These are phyloP conservation scores for Phaenicophaeus curvirostris DNA, from an alignment of 2,797 vertebrate genomes.

Conservation along the genomic window DNA sequence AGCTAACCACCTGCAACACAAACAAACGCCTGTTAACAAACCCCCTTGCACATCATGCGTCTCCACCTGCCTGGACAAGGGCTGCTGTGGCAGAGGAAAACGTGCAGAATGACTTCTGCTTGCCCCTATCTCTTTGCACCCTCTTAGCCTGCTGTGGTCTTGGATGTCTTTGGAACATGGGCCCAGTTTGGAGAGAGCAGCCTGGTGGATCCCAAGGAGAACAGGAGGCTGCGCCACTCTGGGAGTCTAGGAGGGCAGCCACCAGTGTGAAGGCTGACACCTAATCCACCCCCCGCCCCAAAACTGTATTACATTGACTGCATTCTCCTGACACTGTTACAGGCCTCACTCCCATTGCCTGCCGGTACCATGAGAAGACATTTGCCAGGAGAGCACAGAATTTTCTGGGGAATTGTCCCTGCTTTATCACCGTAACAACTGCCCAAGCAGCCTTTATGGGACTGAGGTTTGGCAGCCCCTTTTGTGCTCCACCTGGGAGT, in stretches of 20 bases:
- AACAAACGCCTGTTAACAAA: neutral
- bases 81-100: neutral
- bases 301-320: neutral
- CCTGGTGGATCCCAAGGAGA: neutral
- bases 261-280: neutral
- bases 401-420: neutral
- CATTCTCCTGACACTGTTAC: neutral
- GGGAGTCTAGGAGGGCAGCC: fast-evolving
- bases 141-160: neutral
- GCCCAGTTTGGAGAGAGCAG: neutral
- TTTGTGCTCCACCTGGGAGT: neutral
- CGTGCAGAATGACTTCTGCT: fast-evolving
- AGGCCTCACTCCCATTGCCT: neutral
- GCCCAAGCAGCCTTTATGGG: neutral
- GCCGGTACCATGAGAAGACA: neutral
- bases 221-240: neutral
- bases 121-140: neutral
- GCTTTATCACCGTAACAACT: neutral
- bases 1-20: constrained; percentile 92
- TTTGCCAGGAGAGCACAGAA: neutral
- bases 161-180: neutral
- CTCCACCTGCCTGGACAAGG: neutral
- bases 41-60: fast-evolving
- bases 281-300: too few species aligned
- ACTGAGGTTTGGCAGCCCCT: fast-evolving